These are phyloP conservation scores for Periophthalmus magnuspinnatus DNA, from an alignment of 2,797 vertebrate species.

Conservation along the genomic window DNA sequence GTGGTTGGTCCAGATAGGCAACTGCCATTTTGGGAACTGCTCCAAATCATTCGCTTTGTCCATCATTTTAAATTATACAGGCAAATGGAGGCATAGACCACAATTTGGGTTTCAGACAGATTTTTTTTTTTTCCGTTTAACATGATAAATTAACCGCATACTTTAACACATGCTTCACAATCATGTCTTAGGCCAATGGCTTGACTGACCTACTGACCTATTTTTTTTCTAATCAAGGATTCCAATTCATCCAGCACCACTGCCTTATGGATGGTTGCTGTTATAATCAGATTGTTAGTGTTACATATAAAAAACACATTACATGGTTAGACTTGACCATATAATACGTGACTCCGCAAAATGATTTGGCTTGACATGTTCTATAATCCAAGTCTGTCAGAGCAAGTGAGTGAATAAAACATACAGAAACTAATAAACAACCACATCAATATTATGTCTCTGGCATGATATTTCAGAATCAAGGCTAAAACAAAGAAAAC, in stretches of 20 bases:
- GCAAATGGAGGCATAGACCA: conserved; percentile 1
- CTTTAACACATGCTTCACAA: conserved; percentile 27
- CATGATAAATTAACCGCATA: conserved; percentile 42
- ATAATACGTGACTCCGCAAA: not conserved
- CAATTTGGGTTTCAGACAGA: conserved; percentile 39
- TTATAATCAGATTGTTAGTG: too few species aligned
- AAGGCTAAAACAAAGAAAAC: not conserved
- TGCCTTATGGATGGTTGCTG: too few species aligned
- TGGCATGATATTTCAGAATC: not conserved
- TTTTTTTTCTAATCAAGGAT: conserved; percentile 18
- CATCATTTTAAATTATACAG: conserved; percentile 24
- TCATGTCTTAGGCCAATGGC: conserved; percentile 36
- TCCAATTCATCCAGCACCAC: too few species aligned
- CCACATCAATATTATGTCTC: not conserved
- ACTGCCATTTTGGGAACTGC: conserved; percentile 18
- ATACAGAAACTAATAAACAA: not conserved
- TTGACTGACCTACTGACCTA: conserved; percentile 24
- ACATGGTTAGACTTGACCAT: too few species aligned
- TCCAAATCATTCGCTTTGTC: conserved; percentile 23
- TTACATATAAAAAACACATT: too few species aligned
- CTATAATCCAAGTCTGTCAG: conserved; percentile 2
- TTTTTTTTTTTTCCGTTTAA: conserved; percentile 23
- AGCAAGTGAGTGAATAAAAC: conserved; percentile 11
- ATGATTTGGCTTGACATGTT: conserved; percentile 16
- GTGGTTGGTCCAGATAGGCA: not conserved